A percentile compares a stretch with the other conserved stretches of the same genome.
phyloP scores from a whole-genome alignment of 2,797 vertebrate species.

The Austrolebias charrua region DNA sequence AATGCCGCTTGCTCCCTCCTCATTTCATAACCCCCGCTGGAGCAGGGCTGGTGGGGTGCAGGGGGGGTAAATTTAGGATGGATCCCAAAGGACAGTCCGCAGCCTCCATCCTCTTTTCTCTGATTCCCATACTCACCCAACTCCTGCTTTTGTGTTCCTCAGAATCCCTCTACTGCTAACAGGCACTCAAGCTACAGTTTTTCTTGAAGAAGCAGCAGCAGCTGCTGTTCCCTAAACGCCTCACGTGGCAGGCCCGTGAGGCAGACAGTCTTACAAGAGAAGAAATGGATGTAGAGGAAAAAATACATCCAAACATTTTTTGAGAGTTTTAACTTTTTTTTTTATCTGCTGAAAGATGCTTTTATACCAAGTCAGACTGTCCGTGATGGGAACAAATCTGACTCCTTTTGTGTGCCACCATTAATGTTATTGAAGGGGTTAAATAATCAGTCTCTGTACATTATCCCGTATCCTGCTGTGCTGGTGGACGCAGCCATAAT shows the following conservation, averaged over 20 bases:
- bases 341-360: slow-evolving; percentile 19
- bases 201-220: slow-evolving; percentile 65
- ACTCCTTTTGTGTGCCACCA: slow-evolving; percentile 49
- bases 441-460: slow-evolving; percentile 72
- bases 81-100: slow-evolving; percentile 65
- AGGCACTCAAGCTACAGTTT: slow-evolving; percentile 39
- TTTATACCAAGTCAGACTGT: slow-evolving; percentile 10
- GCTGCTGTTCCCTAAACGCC: slow-evolving; percentile 80
- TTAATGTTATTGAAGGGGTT: slow-evolving; percentile 61
- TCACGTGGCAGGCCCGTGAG: slow-evolving; percentile 63
- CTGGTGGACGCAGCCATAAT: slow-evolving; percentile 64
- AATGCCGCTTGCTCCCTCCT: slow-evolving; percentile 69
- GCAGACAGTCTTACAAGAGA: slow-evolving; percentile 47
- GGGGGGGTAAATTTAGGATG: slow-evolving; percentile 67
- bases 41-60: slow-evolving; percentile 66
- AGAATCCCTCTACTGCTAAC: slow-evolving; percentile 33
- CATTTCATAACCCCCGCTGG: slow-evolving; percentile 66
- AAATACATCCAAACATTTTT: not conserved
- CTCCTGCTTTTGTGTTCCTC: slow-evolving; percentile 49
- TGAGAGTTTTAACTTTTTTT: too few species aligned
- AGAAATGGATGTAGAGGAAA: slow-evolving; percentile 37
- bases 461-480: slow-evolving; percentile 68
- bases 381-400: slow-evolving; percentile 50
- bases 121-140: slow-evolving; percentile 31
- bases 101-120: slow-evolving; percentile 30